phyloP scores from a whole-genome alignment of 2,113 vertebrate species.

The Mesoclemmys tuberculata region DNA sequence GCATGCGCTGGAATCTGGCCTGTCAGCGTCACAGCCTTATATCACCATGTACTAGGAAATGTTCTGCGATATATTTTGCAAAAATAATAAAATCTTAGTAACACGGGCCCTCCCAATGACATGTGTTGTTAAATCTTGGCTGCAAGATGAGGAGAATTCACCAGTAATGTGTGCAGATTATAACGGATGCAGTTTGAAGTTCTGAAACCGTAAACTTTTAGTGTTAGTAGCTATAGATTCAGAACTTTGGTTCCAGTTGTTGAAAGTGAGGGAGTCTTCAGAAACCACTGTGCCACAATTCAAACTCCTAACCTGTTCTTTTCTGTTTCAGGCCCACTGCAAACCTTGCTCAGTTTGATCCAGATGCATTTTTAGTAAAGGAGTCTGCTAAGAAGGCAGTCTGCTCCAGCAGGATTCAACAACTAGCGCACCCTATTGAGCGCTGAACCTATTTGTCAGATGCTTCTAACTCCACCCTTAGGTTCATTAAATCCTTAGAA shows the following conservation, averaged over 20 bases:
- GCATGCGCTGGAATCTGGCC: neutral
- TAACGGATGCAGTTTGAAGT: neutral
- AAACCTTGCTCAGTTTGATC: neutral
- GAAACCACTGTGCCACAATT: neutral
- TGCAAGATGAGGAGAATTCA: neutral
- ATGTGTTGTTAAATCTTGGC: neutral
- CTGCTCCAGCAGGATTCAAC: conserved; percentile 63
- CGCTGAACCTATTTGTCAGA: conserved; percentile 28
- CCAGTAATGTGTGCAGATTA: neutral
- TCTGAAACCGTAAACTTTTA: neutral
- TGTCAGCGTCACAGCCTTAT: neutral
- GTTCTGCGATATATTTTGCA: neutral
- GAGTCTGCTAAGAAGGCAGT: conserved; percentile 65
- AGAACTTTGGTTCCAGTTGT: neutral
- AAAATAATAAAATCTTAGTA: neutral
- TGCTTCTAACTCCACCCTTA: neutral
- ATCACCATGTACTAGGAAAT: neutral
- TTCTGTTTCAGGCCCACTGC: conserved; percentile 43
- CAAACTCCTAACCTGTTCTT: neutral
- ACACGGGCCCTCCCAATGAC: neutral
- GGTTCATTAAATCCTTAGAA: neutral
- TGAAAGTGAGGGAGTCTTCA: neutral
- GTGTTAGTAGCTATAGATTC: neutral
- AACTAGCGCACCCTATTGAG: conserved; percentile 58
- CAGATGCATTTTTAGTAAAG: conserved; percentile 73